Evolutionary conservation across 2,888 invertebrate genomes (phyloP).

Genomic region (Cybosia mesomella): DNA sequence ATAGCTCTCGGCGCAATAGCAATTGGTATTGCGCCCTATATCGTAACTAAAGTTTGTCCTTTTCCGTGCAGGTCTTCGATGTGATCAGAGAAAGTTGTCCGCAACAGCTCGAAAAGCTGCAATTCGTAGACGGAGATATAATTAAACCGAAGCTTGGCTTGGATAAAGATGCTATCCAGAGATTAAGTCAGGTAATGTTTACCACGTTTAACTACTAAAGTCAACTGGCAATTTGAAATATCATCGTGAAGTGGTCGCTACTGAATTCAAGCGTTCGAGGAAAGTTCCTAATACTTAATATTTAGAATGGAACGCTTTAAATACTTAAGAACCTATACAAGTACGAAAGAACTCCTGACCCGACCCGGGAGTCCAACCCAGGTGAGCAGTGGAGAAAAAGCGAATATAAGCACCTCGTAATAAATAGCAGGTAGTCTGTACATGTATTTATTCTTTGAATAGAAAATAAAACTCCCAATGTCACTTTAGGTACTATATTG

Average conservation of each 20-base stretch:
- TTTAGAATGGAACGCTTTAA: no score
- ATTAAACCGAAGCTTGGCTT: conserved; percentile 86
- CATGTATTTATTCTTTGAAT: no score
- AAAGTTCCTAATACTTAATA: no score
- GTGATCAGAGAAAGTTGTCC: conserved; percentile 69
- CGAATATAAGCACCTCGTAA: no score
- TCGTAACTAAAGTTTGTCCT: neutral
- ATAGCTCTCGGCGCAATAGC: no score
- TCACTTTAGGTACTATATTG: neutral
- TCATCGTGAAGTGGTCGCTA: neutral
- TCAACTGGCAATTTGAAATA: neutral
- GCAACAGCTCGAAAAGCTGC: conserved; percentile 87
- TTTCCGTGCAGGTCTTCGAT: conserved; percentile 83
- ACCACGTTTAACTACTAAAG: neutral
- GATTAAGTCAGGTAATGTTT: conserved; percentile 32
- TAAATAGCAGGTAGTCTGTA: no score
- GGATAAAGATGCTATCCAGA: conserved; percentile 67
- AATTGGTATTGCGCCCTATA: neutral
- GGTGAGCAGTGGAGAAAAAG: no score
- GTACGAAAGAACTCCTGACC: no score
- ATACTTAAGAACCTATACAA: no score
- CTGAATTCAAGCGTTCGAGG: neutral
- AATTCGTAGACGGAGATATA: conserved; percentile 88
- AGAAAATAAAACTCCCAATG: neutral
- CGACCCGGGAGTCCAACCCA: no score